Evolutionary conservation across 2,888 invertebrate species (phyloP).

Genomic region (Salticus scenicus): DNA sequence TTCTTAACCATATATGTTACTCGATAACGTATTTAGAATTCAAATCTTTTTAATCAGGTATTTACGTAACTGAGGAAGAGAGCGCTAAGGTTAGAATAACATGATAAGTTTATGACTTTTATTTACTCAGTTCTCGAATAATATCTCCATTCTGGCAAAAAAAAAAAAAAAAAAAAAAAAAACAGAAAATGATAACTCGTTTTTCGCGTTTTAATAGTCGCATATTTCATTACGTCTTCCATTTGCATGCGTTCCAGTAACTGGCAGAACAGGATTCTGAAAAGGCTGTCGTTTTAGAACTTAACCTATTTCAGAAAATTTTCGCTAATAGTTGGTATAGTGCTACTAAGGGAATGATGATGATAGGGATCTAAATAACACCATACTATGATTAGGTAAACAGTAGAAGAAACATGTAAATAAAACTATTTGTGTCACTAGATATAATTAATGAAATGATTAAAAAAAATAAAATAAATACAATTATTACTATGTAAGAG

Average conservation of each 20-base stretch:
- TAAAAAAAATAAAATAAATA: too few relatives aligned
- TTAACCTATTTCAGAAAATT: not conserved
- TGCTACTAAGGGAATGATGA: not conserved
- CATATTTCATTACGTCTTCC: not conserved
- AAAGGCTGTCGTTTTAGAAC: not conserved
- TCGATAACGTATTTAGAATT: too few relatives aligned
- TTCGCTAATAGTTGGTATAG: not conserved
- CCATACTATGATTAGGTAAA: not conserved
- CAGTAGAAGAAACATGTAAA: too few relatives aligned
- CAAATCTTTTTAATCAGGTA: not conserved
- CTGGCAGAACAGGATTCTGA: constrained; percentile 10
- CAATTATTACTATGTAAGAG: too few relatives aligned
- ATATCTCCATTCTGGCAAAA: not conserved
- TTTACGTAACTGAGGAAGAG: not conserved
- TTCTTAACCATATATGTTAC: too few relatives aligned
- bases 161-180: not conserved
- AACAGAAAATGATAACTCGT: not conserved
- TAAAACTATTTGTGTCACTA: too few relatives aligned
- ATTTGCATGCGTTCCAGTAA: not conserved
- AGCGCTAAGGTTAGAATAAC: not conserved
- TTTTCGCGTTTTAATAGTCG: not conserved
- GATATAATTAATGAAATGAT: too few relatives aligned
- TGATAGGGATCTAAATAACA: not conserved
- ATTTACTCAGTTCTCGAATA: not conserved
- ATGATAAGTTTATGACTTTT: not conserved